phyloP scores from a whole-genome alignment of 2,113 vertebrate species.

The Aix galericulata region DNA sequence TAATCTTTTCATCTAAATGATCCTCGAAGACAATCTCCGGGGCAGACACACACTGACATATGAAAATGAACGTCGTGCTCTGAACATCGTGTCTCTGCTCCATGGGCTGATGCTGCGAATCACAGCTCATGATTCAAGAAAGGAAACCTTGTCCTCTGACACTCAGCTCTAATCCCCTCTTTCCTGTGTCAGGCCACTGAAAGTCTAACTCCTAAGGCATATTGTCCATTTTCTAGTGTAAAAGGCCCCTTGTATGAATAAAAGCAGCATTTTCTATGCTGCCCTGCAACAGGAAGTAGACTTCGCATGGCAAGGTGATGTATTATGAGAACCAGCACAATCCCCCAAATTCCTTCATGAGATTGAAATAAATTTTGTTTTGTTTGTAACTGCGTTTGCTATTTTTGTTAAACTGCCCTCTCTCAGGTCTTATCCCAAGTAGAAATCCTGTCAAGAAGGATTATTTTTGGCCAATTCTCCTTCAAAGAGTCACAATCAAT shows the following conservation, averaged over 20 bases:
- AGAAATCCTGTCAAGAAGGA: conserved; percentile 59
- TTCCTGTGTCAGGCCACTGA: not conserved
- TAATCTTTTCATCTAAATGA: not conserved
- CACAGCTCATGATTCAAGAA: not conserved
- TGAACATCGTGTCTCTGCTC: not conserved
- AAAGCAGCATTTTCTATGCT: conserved; percentile 30
- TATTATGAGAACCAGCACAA: conserved; percentile 36
- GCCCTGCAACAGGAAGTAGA: not conserved
- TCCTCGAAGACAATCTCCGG: not conserved
- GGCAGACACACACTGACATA: not conserved
- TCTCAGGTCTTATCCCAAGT: conserved; percentile 39
- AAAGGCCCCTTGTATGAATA: conserved; percentile 25
- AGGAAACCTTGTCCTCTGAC: not conserved
- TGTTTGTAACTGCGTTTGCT: conserved; percentile 34
- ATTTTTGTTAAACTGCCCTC: conserved; percentile 31
- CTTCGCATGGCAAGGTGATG: conserved; percentile 39
- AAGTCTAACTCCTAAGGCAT: conserved; percentile 15
- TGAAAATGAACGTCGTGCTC: not conserved
- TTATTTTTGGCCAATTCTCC: conserved; percentile 61
- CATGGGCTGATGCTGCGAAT: not conserved
- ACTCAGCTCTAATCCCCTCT: not conserved
- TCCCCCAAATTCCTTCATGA: conserved; percentile 20
- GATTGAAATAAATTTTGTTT: conserved; percentile 56
- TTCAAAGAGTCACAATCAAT: conserved; percentile 62
- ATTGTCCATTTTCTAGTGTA: not conserved